Percentiles rank a stretch among this genome's conserved stretches.
Conservation (phyloP, 2,113 vertebrate species). For the Atractosteus spatula region DNA sequence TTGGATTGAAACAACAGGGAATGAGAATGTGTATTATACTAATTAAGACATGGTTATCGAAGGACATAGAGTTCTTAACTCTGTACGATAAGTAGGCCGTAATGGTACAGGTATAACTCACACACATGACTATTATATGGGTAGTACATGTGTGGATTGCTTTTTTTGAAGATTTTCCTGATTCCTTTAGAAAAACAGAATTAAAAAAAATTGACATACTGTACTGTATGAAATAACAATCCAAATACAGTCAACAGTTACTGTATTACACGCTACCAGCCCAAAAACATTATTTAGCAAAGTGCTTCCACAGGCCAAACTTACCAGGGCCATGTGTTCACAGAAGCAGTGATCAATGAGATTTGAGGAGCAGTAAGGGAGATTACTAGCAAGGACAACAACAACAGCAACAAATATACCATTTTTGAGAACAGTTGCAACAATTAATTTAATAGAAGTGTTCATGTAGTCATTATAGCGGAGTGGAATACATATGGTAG, state of each 20-base stretch:
- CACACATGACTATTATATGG: neutral
- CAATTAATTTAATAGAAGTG: neutral
- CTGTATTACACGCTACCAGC: neutral
- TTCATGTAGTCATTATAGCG: slow-evolving; percentile 23
- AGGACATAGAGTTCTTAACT: neutral
- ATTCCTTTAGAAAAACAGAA: neutral
- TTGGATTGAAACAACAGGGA: neutral
- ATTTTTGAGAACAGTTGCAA: neutral
- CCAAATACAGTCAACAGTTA: neutral
- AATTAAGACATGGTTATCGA: neutral
- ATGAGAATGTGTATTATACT: neutral
- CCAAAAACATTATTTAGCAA: neutral
- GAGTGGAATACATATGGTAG: slow-evolving; percentile 24
- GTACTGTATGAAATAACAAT: neutral
- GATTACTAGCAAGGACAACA: neutral
- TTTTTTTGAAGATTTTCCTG: neutral
- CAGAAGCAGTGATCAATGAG: slow-evolving; percentile 11
- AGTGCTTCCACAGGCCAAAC: slow-evolving; percentile 17
- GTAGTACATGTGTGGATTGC: neutral
- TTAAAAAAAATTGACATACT: neutral
- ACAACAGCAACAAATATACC: slow-evolving; percentile 2
- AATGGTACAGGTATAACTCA: neutral
- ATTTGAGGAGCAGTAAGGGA: slow-evolving; percentile 17
- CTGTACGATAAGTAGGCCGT: neutral
- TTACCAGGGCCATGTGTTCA: slow-evolving; percentile 22